phyloP scores from a whole-genome alignment of 2,113 vertebrate species.

The Trachemys scripta region DNA sequence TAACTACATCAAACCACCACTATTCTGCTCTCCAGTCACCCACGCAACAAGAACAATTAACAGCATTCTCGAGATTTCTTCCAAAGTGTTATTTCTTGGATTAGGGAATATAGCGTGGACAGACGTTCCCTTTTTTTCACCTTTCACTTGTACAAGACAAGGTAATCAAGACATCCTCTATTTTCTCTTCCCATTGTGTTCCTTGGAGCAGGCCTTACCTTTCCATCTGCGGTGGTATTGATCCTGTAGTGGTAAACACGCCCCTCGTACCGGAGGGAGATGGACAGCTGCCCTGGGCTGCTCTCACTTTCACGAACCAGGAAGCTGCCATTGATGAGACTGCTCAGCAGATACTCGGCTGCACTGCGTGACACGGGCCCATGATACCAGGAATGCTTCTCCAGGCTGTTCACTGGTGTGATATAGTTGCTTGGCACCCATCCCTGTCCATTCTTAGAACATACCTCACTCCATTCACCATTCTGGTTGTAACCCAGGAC shows the following conservation, averaged over 20 bases:
- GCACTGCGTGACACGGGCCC: constrained; percentile 97
- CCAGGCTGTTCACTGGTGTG: constrained; percentile 98
- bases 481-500: constrained; percentile 99
- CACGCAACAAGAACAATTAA: background rate
- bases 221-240: constrained; percentile 93
- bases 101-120: no score
- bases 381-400: constrained; percentile 99
- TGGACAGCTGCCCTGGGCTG: constrained; percentile 97
- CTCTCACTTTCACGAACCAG: constrained; percentile 98
- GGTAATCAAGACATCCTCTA: background rate
- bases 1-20: background rate
- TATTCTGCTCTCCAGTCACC: background rate
- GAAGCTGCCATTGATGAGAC: constrained; percentile 98
- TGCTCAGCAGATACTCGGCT: constrained; percentile 96
- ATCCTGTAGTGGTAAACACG: constrained; percentile 99
- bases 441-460: constrained; percentile 97
- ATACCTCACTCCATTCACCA: constrained; percentile 98
- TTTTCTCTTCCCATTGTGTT: background rate
- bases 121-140: background rate
- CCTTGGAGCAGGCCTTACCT: constrained; percentile 81
- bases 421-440: constrained; percentile 99
- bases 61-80: background rate
- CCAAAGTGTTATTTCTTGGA: background rate
- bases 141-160: background rate
- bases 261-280: constrained; percentile 97